Evolutionary conservation across 2,113 vertebrate genomes (phyloP).

Genomic region (Scatophagus argus): DNA sequence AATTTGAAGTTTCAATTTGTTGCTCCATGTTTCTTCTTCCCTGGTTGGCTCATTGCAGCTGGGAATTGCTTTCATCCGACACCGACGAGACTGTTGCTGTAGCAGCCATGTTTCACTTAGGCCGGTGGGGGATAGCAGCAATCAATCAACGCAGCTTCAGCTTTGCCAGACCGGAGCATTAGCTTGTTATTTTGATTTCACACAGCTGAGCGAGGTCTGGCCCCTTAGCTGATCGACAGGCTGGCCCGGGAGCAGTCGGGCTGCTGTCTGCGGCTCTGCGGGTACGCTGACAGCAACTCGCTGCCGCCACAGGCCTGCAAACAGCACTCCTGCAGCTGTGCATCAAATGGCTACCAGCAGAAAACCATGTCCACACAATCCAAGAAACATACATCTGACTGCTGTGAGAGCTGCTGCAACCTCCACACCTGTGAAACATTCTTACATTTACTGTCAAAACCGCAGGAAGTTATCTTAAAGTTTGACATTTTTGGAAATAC

Average conservation of each 20-base stretch:
- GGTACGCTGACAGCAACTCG: conserved; percentile 37
- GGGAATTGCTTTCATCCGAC: neutral
- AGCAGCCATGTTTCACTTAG: neutral
- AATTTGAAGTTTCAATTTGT: neutral
- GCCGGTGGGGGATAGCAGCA: conserved; percentile 12
- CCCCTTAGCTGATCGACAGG: conserved; percentile 21
- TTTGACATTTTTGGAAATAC: neutral
- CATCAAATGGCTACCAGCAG: conserved; percentile 10
- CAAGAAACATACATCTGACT: neutral
- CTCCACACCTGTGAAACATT: neutral
- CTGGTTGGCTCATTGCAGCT: neutral
- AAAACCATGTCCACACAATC: conserved; percentile 28
- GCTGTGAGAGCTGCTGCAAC: conserved; percentile 5
- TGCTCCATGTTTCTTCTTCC: neutral
- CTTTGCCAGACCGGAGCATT: conserved; percentile 19
- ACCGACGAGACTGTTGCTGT: neutral
- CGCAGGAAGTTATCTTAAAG: neutral
- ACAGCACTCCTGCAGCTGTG: conserved; percentile 32
- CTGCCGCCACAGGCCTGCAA: conserved; percentile 30
- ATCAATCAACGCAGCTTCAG: conserved; percentile 54
- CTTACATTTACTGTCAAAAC: conserved; percentile 3
- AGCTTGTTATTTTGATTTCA: conserved; percentile 58
- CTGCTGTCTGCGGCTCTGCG: conserved; percentile 27
- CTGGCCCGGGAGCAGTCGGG: neutral
- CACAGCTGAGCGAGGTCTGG: conserved; percentile 55